Conservation (phyloP, 2,888 invertebrate species). For the Stenurella melanura region DNA sequence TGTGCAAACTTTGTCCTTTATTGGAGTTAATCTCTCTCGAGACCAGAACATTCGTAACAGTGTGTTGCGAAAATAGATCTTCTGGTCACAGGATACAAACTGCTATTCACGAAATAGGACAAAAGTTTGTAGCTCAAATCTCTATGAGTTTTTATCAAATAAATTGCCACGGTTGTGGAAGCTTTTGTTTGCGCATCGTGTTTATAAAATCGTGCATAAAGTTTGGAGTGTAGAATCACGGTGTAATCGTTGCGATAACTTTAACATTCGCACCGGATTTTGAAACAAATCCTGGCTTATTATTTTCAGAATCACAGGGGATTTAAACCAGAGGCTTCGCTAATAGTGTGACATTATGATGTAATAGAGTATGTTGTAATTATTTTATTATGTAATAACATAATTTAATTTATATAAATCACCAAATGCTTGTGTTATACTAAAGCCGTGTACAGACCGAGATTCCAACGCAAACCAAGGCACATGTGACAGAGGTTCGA, state of each 20-base stretch:
- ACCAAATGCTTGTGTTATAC: too few species aligned
- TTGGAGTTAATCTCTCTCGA: neutral
- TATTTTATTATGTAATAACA: too few species aligned
- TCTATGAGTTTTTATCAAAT: neutral
- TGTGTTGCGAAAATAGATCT: slow-evolving; percentile 1
- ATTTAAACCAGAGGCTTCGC: neutral
- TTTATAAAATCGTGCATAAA: neutral
- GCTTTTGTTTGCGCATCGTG: neutral
- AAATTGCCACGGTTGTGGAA: neutral
- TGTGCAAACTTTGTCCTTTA: slow-evolving; percentile 3
- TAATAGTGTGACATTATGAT: too few species aligned
- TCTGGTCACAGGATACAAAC: slow-evolving; percentile 7
- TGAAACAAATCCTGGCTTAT: neutral
- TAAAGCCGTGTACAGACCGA: too few species aligned
- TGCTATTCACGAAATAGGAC: neutral
- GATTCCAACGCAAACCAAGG: too few species aligned
- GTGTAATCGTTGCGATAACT: neutral
- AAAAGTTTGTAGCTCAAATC: neutral
- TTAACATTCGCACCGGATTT: neutral
- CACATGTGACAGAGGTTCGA: too few species aligned
- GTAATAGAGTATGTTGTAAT: too few species aligned
- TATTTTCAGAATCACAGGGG: neutral
- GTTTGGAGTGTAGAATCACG: neutral
- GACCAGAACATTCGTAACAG: neutral
- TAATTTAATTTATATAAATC: too few species aligned